Evolutionary conservation across 2,113 vertebrate genomes (phyloP).

Genomic region (Pithys albifrons): DNA sequence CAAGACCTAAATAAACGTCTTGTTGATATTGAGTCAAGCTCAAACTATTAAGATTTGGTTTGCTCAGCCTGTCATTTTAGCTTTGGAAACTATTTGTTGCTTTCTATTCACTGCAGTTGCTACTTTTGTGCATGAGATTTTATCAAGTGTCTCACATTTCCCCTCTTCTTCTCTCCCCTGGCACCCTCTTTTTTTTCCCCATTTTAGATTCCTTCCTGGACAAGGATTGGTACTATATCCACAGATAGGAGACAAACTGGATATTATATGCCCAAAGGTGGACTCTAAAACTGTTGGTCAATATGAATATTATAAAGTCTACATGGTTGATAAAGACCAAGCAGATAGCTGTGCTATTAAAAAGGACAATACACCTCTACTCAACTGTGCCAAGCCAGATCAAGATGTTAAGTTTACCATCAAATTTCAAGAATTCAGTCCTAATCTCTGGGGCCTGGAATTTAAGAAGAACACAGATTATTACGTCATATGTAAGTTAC

Average conservation of each 20-base stretch:
- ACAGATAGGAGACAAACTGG: slow-evolving; percentile 98
- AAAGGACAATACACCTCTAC: slow-evolving; percentile 94
- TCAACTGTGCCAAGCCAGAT: slow-evolving; percentile 97
- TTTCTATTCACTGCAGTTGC: neutral
- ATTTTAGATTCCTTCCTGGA: slow-evolving; percentile 90
- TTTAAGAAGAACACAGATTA: slow-evolving; percentile 96
- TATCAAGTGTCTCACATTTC: slow-evolving; percentile 18
- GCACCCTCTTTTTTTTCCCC: neutral
- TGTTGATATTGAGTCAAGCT: slow-evolving; percentile 6
- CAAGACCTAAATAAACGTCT: neutral
- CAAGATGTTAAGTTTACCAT: slow-evolving; percentile 99
- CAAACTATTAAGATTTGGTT: neutral
- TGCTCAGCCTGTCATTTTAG: slow-evolving; percentile 1
- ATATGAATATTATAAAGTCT: slow-evolving; percentile 98
- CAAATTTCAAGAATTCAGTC: slow-evolving; percentile 99
- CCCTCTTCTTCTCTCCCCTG: neutral
- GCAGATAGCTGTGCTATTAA: slow-evolving; percentile 96
- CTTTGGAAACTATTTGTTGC: slow-evolving; percentile 27
- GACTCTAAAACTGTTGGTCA: slow-evolving; percentile 88
- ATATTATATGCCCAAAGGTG: slow-evolving; percentile 98
- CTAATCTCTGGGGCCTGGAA: slow-evolving; percentile 97
- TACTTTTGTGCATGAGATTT: neutral
- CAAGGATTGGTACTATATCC: slow-evolving; percentile 98
- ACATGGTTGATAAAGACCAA: slow-evolving; percentile 97
- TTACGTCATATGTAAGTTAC: slow-evolving; percentile 99